phyloP scores from a whole-genome alignment of 2,113 vertebrate genomes.

The Naja naja region DNA sequence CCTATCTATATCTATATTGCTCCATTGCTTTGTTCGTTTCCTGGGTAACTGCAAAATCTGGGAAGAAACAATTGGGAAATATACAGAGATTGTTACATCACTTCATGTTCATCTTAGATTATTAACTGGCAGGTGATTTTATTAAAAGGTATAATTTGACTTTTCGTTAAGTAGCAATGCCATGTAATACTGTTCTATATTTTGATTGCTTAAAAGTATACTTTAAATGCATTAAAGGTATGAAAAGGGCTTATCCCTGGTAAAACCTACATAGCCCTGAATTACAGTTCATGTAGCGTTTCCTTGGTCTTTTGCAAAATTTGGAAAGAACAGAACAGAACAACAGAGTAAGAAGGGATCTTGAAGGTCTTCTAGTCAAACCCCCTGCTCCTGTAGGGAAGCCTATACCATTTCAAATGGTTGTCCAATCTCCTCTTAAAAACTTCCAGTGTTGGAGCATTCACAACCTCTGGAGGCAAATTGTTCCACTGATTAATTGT shows the following conservation, averaged over 20 bases:
- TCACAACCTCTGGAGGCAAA: no score
- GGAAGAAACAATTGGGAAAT: neutral
- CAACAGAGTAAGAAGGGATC: no score
- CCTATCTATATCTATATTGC: neutral
- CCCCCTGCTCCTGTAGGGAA: no score
- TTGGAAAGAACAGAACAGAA: no score
- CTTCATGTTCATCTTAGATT: neutral
- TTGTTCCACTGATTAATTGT: no score
- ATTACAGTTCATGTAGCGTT: neutral
- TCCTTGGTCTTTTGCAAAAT: neutral
- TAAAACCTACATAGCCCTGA: neutral
- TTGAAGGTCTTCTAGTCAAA: no score
- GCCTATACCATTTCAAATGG: no score
- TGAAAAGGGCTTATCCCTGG: neutral
- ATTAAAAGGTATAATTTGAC: neutral
- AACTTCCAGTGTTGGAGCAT: no score
- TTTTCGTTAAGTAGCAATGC: neutral
- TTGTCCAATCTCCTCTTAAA: no score
- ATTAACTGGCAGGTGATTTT: neutral
- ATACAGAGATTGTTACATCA: neutral
- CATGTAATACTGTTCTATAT: neutral
- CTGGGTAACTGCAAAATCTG: neutral
- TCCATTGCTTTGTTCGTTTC: neutral
- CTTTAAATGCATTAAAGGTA: neutral
- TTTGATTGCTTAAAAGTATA: neutral